Evolutionary conservation across 35 echinoderm and acorn worm genomes (phyloP).

Genomic region (Anneissia japonica): DNA sequence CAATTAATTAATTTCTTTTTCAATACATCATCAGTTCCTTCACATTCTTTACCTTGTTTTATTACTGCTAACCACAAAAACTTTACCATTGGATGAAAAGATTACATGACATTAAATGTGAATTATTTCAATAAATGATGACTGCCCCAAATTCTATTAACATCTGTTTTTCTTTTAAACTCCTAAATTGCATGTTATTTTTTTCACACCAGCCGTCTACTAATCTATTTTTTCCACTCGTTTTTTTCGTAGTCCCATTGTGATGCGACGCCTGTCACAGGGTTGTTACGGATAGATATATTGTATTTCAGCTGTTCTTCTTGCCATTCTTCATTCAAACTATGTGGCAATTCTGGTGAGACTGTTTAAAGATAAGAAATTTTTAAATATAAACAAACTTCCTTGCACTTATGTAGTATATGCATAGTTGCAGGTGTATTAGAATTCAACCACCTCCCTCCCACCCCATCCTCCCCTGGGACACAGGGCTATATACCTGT

Average conservation of each 20-base stretch:
- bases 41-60: too few relatives aligned
- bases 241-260: conserved; percentile 97
- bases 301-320: conserved; percentile 71
- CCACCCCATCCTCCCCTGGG: too few relatives aligned
- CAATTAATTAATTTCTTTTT: too few relatives aligned
- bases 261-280: conserved; percentile 72
- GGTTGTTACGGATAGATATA: conserved; percentile 78
- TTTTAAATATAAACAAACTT: not conserved
- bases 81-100: too few relatives aligned
- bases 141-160: not conserved
- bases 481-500: too few relatives aligned
- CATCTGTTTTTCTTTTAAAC: not conserved
- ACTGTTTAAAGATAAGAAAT: conserved; percentile 38
- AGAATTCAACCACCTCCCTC: too few relatives aligned
- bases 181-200: not conserved
- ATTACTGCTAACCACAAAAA: too few relatives aligned
- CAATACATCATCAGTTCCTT: too few relatives aligned
- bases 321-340: conserved; percentile 76
- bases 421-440: not conserved
- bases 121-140: not conserved
- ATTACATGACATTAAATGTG: not conserved
- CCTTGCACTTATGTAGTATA: too few relatives aligned
- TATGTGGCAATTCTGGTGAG: conserved; percentile 51
- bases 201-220: not conserved
- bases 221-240: conserved; percentile 78